phyloP scores from a whole-genome alignment of 2,113 vertebrate species.

The Cervus canadensis region DNA sequence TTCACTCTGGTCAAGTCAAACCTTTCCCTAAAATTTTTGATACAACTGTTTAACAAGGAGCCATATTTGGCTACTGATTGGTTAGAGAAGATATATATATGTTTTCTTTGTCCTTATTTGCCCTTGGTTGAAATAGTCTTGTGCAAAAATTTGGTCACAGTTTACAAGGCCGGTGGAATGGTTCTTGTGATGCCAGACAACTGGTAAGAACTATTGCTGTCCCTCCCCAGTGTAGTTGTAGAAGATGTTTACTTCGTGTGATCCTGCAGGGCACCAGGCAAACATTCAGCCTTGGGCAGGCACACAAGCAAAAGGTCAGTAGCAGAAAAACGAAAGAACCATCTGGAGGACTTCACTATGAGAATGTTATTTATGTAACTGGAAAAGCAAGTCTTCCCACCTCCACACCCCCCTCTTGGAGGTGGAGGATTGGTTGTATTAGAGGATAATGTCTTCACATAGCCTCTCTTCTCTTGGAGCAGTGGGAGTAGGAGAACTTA shows the following conservation, averaged over 20 bases:
- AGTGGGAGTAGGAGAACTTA: conserved; percentile 56
- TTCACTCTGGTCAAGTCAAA: conserved; percentile 27
- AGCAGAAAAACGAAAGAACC: conserved; percentile 3
- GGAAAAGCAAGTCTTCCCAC: conserved; percentile 15
- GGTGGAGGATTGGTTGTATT: neutral
- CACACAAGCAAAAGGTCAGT: conserved; percentile 51
- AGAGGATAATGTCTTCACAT: neutral
- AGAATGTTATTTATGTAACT: conserved; percentile 31
- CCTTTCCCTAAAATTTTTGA: neutral
- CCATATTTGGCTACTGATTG: neutral
- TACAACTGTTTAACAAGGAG: neutral
- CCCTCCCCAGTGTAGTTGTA: neutral
- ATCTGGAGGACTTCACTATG: conserved; percentile 6
- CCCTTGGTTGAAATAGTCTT: conserved; percentile 29
- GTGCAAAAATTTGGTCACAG: neutral
- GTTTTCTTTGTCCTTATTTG: conserved; percentile 27
- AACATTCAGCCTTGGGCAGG: conserved; percentile 48
- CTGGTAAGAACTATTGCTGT: neutral
- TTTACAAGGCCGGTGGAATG: neutral
- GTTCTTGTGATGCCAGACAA: neutral
- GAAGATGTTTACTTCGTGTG: neutral
- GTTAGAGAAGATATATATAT: neutral
- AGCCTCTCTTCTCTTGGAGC: neutral
- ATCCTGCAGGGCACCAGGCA: conserved; percentile 1
- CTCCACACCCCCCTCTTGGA: neutral